Evolutionary conservation across 2,888 invertebrate species (phyloP).

Genomic region (Noctua comes): DNA sequence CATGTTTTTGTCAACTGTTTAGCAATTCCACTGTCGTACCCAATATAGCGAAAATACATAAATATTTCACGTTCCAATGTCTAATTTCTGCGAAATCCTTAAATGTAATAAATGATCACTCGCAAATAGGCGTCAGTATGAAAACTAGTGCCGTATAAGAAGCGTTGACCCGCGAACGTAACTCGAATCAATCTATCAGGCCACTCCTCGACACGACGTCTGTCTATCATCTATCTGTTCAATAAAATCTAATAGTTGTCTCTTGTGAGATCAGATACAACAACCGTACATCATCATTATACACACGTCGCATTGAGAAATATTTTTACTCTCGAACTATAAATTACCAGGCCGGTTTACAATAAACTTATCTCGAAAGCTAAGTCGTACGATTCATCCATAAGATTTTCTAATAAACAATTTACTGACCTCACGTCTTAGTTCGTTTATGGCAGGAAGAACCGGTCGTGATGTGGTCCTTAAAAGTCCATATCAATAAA

Average conservation of each 20-base stretch:
- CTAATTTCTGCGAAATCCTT: constrained; percentile 53
- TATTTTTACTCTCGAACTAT: constrained; percentile 34
- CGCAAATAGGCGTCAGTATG: constrained; percentile 46
- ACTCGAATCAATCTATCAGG: constrained; percentile 59
- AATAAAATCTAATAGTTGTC: constrained; percentile 52
- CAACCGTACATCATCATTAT: constrained; percentile 34
- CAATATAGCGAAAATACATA: constrained; percentile 48
- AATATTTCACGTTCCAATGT: constrained; percentile 49
- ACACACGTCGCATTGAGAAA: constrained; percentile 18
- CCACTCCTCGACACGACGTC: constrained; percentile 59
- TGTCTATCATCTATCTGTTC: constrained; percentile 56
- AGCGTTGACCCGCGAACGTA: constrained; percentile 61
- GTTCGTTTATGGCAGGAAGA: constrained; percentile 57
- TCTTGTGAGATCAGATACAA: constrained; percentile 43
- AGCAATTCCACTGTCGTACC: constrained; percentile 46
- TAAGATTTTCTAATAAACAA: constrained; percentile 58
- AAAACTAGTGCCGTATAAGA: constrained; percentile 51
- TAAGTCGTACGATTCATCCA: constrained; percentile 51
- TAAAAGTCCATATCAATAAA: constrained; percentile 70
- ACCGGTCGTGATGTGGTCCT: constrained; percentile 63
- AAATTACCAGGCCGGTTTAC: constrained; percentile 29
- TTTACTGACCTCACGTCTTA: constrained; percentile 56
- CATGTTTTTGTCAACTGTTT: constrained; percentile 35
- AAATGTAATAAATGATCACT: constrained; percentile 51
- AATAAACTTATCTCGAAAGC: constrained; percentile 45